These are phyloP conservation scores for Pelecanus crispus DNA, from an alignment of 2,113 vertebrate species.

Conservation along the genomic window DNA sequence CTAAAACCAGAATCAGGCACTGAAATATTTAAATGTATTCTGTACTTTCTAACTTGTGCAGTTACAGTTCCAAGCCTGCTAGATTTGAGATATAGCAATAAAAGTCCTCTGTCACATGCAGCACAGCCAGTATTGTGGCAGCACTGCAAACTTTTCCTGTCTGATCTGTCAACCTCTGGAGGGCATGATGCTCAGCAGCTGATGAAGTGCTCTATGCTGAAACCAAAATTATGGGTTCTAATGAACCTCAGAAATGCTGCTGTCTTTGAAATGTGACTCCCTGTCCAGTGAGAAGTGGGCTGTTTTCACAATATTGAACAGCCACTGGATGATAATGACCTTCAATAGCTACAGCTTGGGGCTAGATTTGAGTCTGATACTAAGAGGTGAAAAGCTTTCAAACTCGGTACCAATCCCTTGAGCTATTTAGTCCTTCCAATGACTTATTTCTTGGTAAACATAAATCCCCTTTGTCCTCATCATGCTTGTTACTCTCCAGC, in stretches of 20 bases:
- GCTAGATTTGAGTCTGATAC: constrained; percentile 51
- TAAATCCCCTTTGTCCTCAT: constrained; percentile 40
- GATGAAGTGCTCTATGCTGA: constrained; percentile 30
- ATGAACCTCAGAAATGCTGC: constrained; percentile 47
- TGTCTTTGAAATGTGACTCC: constrained; percentile 54
- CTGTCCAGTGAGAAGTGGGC: constrained; percentile 38
- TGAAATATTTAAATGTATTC: constrained; percentile 6
- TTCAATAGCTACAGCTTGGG: constrained; percentile 57
- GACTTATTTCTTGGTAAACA: constrained; percentile 49
- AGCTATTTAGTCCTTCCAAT: constrained; percentile 50
- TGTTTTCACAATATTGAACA: constrained; percentile 48
- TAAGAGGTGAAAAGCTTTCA: constrained; percentile 64
- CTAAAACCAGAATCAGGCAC: background rate
- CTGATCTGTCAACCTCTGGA: constrained; percentile 27
- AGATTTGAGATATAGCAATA: background rate
- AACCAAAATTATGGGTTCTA: constrained; percentile 50
- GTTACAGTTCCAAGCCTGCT: constrained; percentile 1
- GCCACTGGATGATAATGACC: constrained; percentile 44
- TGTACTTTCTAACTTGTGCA: background rate
- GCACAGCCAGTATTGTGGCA: background rate
- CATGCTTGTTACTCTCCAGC: background rate
- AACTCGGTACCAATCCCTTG: constrained; percentile 28
- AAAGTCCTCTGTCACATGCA: background rate
- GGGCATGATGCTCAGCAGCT: constrained; percentile 5
- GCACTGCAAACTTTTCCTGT: background rate